A percentile compares a stretch with the other conserved stretches of the same genome.
Evolutionary conservation across 2,113 vertebrate genomes (phyloP).

Genomic region (Alectura lathami): DNA sequence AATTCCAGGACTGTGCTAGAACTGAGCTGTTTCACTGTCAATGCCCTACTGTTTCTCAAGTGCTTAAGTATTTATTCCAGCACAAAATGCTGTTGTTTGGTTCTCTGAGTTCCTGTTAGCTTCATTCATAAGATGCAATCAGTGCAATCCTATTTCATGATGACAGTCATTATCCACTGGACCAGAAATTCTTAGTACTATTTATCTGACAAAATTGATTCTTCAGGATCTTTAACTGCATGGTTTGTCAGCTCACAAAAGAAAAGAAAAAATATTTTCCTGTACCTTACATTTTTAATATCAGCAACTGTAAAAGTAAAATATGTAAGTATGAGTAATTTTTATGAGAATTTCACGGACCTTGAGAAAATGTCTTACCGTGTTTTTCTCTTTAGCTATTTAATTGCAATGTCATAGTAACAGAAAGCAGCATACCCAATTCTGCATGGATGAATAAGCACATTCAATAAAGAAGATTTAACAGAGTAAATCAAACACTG

Average conservation of each 20-base stretch:
- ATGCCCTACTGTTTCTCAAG: slow-evolving; percentile 59
- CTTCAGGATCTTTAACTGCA: slow-evolving; percentile 31
- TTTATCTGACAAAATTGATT: slow-evolving; percentile 61
- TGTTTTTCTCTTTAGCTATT: slow-evolving; percentile 74
- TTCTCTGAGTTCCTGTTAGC: slow-evolving; percentile 46
- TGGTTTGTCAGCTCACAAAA: slow-evolving; percentile 18
- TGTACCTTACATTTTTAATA: slow-evolving; percentile 23
- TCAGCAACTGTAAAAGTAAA: slow-evolving; percentile 28
- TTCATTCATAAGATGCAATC: slow-evolving; percentile 69
- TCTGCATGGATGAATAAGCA: slow-evolving; percentile 79
- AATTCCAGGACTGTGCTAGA: slow-evolving; percentile 18
- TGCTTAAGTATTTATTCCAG: slow-evolving; percentile 46
- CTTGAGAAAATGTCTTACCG: slow-evolving; percentile 73
- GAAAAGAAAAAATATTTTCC: neutral
- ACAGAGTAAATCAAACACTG: slow-evolving; percentile 81
- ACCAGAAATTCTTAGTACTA: slow-evolving; percentile 66
- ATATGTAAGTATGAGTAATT: slow-evolving; percentile 63
- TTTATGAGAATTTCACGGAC: slow-evolving; percentile 72
- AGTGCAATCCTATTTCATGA: slow-evolving; percentile 59
- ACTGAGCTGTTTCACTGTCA: slow-evolving; percentile 40
- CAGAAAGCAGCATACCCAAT: slow-evolving; percentile 78
- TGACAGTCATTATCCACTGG: slow-evolving; percentile 65
- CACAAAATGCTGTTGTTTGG: slow-evolving; percentile 51
- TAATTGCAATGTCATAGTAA: slow-evolving; percentile 82
- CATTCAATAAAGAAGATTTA: slow-evolving; percentile 83